Conservation (phyloP, 2,113 vertebrate species). For the Antechinus stuartii region DNA sequence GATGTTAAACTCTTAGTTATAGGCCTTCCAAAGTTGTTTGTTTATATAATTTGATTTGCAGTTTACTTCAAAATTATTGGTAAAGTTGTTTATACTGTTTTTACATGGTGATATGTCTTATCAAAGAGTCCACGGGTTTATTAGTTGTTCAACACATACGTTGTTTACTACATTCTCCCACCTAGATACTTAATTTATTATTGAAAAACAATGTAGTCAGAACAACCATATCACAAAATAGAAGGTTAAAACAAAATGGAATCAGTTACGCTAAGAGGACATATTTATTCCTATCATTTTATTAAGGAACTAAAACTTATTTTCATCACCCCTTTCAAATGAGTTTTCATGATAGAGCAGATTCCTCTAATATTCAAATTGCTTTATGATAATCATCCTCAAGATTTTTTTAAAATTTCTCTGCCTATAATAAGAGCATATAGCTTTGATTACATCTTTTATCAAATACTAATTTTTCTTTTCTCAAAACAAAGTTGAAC, state of each 20-base stretch:
- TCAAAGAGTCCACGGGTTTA: too few relatives aligned
- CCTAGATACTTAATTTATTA: too few relatives aligned
- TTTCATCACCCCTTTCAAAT: constrained; percentile 35
- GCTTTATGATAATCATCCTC: constrained; percentile 11
- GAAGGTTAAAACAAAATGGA: constrained; percentile 36
- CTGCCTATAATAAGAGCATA: neutral
- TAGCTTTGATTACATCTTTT: constrained; percentile 35
- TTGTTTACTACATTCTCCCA: too few relatives aligned
- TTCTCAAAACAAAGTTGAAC: constrained; percentile 24
- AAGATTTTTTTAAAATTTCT: constrained; percentile 8
- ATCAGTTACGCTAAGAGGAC: neutral
- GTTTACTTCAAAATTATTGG: too few relatives aligned
- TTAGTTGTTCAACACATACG: too few relatives aligned
- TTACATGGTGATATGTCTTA: too few relatives aligned
- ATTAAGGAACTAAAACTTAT: neutral
- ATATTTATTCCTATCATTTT: constrained; percentile 50
- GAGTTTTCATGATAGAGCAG: constrained; percentile 32
- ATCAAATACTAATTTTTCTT: constrained; percentile 23
- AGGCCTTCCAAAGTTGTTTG: too few relatives aligned
- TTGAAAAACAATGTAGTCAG: too few relatives aligned
- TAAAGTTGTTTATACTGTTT: too few relatives aligned
- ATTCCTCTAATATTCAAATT: constrained; percentile 31
- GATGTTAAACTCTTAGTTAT: too few relatives aligned
- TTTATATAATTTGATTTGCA: too few relatives aligned
- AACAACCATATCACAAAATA: neutral